Percentiles rank a stretch among this genome's conserved stretches.
These are phyloP conservation scores for Cybosia mesomella DNA, from an alignment of 2,888 invertebrate species.

Conservation along the genomic window DNA sequence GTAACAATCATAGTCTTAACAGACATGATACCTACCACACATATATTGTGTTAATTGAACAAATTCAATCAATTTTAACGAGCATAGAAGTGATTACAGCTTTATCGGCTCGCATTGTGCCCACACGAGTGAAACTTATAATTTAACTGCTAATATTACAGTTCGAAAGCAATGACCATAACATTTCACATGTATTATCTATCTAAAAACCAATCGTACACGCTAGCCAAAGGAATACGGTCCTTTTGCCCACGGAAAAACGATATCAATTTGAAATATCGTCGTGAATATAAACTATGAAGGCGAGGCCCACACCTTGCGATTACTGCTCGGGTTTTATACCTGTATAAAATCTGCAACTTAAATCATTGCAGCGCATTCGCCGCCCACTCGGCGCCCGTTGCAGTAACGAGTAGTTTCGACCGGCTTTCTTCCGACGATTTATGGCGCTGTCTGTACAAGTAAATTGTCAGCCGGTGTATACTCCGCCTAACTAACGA, in stretches of 20 bases:
- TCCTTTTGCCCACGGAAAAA: constrained; percentile 30
- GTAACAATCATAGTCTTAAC: not conserved
- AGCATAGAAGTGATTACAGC: constrained; percentile 11
- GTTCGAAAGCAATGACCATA: not conserved
- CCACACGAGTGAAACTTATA: constrained; percentile 13
- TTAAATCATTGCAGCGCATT: constrained; percentile 48
- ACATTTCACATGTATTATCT: constrained; percentile 4
- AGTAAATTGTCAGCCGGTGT: constrained; percentile 48
- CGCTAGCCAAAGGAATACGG: constrained; percentile 12
- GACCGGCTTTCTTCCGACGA: constrained; percentile 50
- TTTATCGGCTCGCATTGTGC: constrained; percentile 3
- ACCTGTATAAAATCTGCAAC: constrained; percentile 49
- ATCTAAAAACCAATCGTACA: constrained; percentile 7
- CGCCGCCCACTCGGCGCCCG: constrained; percentile 43
- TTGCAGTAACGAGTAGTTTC: constrained; percentile 44
- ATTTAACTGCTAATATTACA: not conserved
- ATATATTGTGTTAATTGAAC: constrained; percentile 7
- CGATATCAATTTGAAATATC: constrained; percentile 47
- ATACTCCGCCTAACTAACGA: constrained; percentile 45
- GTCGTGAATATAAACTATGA: constrained; percentile 40
- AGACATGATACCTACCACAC: not conserved
- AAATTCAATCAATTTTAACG: constrained; percentile 11
- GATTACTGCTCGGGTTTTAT: constrained; percentile 34
- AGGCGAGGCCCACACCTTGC: constrained; percentile 48
- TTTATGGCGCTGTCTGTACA: constrained; percentile 46